A percentile compares a stretch with the other conserved stretches of the same genome.
Evolutionary conservation across 2,113 vertebrate species (phyloP).

Genomic region (Muntiacus muntjak): DNA sequence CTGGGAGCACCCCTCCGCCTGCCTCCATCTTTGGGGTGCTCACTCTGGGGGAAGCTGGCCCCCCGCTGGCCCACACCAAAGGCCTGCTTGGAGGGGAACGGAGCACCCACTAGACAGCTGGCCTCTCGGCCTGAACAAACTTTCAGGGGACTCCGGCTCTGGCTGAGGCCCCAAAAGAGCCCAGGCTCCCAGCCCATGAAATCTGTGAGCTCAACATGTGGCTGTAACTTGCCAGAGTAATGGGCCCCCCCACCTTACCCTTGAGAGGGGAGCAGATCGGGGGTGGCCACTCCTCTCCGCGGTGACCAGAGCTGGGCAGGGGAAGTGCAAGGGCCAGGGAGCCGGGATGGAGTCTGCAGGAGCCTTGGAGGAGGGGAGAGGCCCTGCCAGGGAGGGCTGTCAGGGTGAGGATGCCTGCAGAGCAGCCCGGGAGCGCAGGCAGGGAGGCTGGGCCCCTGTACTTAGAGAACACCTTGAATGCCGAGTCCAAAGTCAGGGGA

Average conservation of each 20-base stretch:
- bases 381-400: neutral
- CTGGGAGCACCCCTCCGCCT: neutral
- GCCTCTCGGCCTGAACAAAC: rapidly evolving
- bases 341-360: neutral
- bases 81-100: neutral
- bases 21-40: neutral
- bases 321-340: neutral
- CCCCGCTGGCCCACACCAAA: neutral
- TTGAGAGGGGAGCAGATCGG: neutral
- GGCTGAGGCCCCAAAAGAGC: neutral
- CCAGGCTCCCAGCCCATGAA: neutral
- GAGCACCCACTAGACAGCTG: neutral
- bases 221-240: neutral
- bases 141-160: neutral
- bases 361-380: neutral
- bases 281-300: neutral
- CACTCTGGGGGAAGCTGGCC: neutral
- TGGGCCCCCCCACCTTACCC: no score
- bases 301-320: neutral
- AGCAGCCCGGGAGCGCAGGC: rapidly evolving
- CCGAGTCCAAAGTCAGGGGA: neutral
- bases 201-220: neutral
- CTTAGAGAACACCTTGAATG: neutral
- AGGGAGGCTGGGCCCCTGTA: neutral
- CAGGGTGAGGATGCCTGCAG: neutral